A percentile compares a stretch with the other conserved stretches of the same genome.
Evolutionary conservation across 2,113 vertebrate species (phyloP).

Genomic region (Pachypanchax playfairii): DNA sequence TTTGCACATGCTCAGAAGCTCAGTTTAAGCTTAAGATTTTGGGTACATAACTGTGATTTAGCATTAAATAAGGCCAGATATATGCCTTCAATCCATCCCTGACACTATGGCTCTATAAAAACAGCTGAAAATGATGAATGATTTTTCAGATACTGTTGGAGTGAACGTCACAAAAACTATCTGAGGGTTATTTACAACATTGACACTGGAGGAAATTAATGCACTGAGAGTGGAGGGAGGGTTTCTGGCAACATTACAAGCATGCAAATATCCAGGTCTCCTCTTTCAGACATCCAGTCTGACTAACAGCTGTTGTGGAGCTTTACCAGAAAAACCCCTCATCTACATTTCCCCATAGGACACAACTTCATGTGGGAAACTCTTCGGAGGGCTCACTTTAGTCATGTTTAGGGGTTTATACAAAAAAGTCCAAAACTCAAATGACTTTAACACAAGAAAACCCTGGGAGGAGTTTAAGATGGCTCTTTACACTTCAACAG

Average conservation of each 20-base stretch:
- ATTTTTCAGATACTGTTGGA: neutral
- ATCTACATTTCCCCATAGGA: conserved; percentile 46
- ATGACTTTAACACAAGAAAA: neutral
- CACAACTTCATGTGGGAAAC: conserved; percentile 12
- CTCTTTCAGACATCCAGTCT: conserved; percentile 59
- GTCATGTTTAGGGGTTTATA: neutral
- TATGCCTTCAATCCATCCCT: neutral
- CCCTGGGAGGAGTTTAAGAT: neutral
- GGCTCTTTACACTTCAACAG: conserved; percentile 1
- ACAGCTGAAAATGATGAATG: no score
- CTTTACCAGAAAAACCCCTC: conserved; percentile 45
- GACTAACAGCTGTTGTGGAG: conserved; percentile 65
- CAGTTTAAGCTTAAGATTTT: neutral
- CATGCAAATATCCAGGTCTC: conserved; percentile 60
- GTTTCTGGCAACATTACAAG: conserved; percentile 62
- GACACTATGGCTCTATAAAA: no score
- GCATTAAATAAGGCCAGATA: neutral
- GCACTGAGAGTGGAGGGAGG: conserved; percentile 43
- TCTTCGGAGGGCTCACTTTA: conserved; percentile 4
- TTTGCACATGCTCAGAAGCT: conserved; percentile 27
- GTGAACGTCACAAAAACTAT: conserved; percentile 11
- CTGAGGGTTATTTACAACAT: conserved; percentile 39
- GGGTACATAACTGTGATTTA: neutral
- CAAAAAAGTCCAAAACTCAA: neutral
- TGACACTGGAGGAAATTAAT: conserved; percentile 34